Conservation (phyloP, 2,888 invertebrate species). For the Quadriops clusia region DNA sequence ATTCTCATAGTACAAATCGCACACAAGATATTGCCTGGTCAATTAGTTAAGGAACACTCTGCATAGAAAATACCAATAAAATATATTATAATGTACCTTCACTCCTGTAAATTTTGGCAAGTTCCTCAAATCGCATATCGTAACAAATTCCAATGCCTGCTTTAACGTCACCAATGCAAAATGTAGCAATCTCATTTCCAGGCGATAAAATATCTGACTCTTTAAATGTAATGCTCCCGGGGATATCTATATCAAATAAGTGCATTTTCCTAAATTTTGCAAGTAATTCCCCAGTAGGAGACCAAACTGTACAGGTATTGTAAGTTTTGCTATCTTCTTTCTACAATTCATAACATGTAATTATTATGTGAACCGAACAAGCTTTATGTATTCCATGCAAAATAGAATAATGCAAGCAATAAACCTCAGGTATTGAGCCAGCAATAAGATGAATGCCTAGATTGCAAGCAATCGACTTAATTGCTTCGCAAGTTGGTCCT, state of each 20-base stretch:
- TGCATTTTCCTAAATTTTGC: constrained; percentile 84
- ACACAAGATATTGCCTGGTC: no score
- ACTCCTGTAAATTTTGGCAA: constrained; percentile 66
- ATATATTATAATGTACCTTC: no score
- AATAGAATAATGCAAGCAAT: no score
- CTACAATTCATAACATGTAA: no score
- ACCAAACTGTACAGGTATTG: constrained; percentile 85
- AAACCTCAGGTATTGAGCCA: constrained; percentile 80
- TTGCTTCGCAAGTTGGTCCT: constrained; percentile 59
- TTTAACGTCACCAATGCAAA: constrained; percentile 58
- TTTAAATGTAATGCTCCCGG: constrained; percentile 82
- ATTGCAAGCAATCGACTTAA: constrained; percentile 65
- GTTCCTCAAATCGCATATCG: constrained; percentile 83
- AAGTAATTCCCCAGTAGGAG: constrained; percentile 61
- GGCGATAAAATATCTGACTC: constrained; percentile 77
- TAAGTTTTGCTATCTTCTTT: constrained; percentile 52
- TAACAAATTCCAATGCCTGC: constrained; percentile 92
- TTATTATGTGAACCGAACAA: no score
- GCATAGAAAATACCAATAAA: no score
- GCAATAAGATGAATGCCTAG: constrained; percentile 72
- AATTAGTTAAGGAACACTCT: no score
- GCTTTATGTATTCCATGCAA: no score
- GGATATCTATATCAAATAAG: constrained; percentile 91
- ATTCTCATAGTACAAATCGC: no score
- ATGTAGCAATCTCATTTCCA: constrained; percentile 61